Evolutionary conservation across 2,797 vertebrate genomes (phyloP).

Genomic region (Chelon labrosus): DNA sequence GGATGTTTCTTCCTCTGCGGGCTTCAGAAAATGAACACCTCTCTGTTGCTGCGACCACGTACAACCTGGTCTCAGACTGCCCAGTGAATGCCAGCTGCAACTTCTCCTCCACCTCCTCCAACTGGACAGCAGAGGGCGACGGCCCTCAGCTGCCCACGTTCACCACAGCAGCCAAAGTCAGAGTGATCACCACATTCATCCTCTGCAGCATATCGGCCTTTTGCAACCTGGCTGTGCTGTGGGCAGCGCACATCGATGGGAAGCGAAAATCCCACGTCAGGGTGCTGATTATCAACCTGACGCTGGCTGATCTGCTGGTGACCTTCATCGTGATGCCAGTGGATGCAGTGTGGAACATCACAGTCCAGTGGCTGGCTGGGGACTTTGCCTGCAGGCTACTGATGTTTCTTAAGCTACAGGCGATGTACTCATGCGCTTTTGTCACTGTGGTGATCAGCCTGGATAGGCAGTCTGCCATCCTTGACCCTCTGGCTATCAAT

Average conservation of each 20-base stretch:
- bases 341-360: conserved; percentile 91
- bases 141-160: conserved; percentile 83
- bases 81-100: conserved; percentile 62
- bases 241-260: conserved; percentile 77
- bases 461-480: conserved; percentile 89
- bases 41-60: conserved; percentile 44
- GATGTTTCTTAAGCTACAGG: conserved; percentile 92
- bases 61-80: conserved; percentile 37
- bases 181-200: conserved; percentile 86
- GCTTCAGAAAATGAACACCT: conserved; percentile 65
- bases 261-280: conserved; percentile 83
- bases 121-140: conserved; percentile 47
- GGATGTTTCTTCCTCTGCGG: conserved; percentile 39
- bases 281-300: conserved; percentile 89
- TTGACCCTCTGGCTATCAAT: conserved; percentile 85
- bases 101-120: conserved; percentile 41
- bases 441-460: conserved; percentile 91
- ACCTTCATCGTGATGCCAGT: conserved; percentile 91
- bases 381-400: conserved; percentile 87
- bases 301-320: conserved; percentile 87
- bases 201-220: conserved; percentile 84
- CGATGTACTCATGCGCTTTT: conserved; percentile 91
- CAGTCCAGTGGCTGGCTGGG: conserved; percentile 89
- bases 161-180: conserved; percentile 85
- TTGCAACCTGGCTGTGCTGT: conserved; percentile 87